A percentile compares a stretch with the other conserved stretches of the same genome.
Evolutionary conservation across 2,888 invertebrate genomes (phyloP).

Genomic region (Axea sp.): DNA sequence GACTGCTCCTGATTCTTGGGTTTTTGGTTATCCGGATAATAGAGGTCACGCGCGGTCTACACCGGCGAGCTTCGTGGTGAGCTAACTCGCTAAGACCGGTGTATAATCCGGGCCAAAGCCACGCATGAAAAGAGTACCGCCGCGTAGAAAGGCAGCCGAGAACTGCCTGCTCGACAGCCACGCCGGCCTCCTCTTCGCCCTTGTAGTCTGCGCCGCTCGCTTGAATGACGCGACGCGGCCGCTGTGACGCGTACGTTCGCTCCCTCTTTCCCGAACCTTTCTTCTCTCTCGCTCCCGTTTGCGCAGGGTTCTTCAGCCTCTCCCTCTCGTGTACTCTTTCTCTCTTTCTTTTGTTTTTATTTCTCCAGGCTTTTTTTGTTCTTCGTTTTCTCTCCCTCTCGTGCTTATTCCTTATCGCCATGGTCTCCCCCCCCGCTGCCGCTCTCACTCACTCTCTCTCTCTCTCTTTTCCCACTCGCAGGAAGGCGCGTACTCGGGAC

Average conservation of each 20-base stretch:
- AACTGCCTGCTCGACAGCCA: conserved; percentile 74
- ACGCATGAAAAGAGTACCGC: conserved; percentile 74
- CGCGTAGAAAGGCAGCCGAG: conserved; percentile 78
- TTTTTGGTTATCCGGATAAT: conserved; percentile 15
- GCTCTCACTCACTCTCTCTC: too few species aligned
- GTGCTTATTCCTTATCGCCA: not conserved
- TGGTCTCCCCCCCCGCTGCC: too few species aligned
- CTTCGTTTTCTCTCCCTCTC: not conserved
- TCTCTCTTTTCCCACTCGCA: conserved; percentile 1
- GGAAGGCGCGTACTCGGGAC: conserved; percentile 21
- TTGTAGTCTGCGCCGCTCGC: conserved; percentile 65
- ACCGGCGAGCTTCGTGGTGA: conserved; percentile 50
- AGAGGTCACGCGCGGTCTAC: conserved; percentile 27
- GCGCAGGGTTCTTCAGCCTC: conserved; percentile 9
- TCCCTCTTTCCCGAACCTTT: conserved; percentile 25
- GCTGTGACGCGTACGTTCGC: conserved; percentile 75
- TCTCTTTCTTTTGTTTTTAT: conserved; percentile 24
- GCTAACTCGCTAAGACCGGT: conserved; percentile 73
- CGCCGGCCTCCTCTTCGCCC: conserved; percentile 66
- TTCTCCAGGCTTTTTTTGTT: conserved; percentile 14
- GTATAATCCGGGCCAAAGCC: conserved; percentile 72
- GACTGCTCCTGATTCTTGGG: conserved; percentile 25
- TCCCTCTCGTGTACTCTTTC: conserved; percentile 20
- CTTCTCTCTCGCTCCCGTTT: conserved; percentile 23
- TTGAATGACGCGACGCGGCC: conserved; percentile 77